Evolutionary conservation across 2,888 invertebrate genomes (phyloP).

Genomic region (Enoplolaimus lenunculus): DNA sequence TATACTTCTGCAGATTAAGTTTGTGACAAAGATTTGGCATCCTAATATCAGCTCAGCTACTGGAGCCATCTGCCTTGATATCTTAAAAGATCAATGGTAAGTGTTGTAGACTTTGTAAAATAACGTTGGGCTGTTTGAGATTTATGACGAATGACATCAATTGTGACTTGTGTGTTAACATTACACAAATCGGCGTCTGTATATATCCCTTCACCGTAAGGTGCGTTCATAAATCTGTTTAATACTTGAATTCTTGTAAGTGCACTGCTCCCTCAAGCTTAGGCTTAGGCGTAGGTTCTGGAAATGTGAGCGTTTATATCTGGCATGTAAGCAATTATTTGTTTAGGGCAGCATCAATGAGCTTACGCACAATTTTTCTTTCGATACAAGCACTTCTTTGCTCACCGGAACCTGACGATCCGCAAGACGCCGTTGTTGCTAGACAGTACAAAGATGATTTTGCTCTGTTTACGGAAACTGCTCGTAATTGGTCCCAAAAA

Average conservation of each 20-base stretch:
- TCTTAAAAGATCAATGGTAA: conserved; percentile 61
- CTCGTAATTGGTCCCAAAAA: conserved; percentile 83
- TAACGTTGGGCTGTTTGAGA: no score
- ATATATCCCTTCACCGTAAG: no score
- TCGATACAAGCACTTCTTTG: conserved; percentile 80
- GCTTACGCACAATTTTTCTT: conserved; percentile 78
- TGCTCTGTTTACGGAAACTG: conserved; percentile 73
- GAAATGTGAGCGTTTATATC: no score
- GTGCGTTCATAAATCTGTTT: no score
- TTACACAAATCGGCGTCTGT: no score
- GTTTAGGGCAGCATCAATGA: conserved; percentile 87
- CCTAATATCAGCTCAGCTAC: conserved; percentile 98
- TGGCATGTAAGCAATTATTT: conserved; percentile 10
- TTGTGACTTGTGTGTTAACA: no score
- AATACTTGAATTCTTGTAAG: no score
- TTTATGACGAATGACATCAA: no score
- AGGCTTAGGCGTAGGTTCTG: no score
- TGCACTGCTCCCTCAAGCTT: no score
- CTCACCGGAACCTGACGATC: conserved; percentile 48
- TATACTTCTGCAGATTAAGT: no score
- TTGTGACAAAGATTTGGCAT: conserved; percentile 97
- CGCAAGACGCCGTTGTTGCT: conserved; percentile 75
- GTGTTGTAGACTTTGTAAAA: no score
- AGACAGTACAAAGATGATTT: conserved; percentile 81
- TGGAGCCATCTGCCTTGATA: conserved; percentile 87